Conservation (phyloP, 2,113 vertebrate genomes). For the Hippopotamus amphibius region DNA sequence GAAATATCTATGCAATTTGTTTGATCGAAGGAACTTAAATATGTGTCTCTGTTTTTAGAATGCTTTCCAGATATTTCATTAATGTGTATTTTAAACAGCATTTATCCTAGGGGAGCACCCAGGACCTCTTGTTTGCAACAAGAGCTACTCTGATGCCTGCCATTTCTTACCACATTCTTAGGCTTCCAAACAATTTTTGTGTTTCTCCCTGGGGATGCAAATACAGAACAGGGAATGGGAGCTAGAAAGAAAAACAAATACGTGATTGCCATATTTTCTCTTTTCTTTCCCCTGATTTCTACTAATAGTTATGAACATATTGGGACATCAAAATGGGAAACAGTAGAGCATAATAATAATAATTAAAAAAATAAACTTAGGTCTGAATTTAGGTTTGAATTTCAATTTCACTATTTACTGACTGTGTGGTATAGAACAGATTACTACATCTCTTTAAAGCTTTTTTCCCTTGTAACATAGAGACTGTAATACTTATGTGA, state of each 20-base stretch:
- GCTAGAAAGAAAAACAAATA: conserved; percentile 26
- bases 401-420: not conserved
- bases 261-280: conserved; percentile 4
- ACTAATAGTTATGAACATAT: not conserved
- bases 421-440: not conserved
- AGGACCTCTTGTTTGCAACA: not conserved
- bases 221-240: not conserved
- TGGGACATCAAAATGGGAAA: not conserved
- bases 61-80: not conserved
- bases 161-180: not conserved
- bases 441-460: not conserved
- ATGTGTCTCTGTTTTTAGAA: not conserved
- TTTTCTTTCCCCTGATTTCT: not conserved
- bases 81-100: not conserved
- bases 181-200: not conserved
- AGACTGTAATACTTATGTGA: not conserved
- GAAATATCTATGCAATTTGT: not conserved
- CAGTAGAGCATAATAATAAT: not conserved
- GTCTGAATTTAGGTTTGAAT: not conserved
- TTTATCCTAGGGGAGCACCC: not conserved
- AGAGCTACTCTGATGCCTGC: not conserved
- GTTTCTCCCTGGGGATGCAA: not conserved
- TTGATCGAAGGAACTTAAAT: conserved; percentile 2
- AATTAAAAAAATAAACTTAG: not conserved
- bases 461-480: not conserved